A percentile compares a stretch with the other conserved stretches of the same genome.
Conservation (phyloP, 2,797 vertebrate species). For the Bradypodion pumilum region DNA sequence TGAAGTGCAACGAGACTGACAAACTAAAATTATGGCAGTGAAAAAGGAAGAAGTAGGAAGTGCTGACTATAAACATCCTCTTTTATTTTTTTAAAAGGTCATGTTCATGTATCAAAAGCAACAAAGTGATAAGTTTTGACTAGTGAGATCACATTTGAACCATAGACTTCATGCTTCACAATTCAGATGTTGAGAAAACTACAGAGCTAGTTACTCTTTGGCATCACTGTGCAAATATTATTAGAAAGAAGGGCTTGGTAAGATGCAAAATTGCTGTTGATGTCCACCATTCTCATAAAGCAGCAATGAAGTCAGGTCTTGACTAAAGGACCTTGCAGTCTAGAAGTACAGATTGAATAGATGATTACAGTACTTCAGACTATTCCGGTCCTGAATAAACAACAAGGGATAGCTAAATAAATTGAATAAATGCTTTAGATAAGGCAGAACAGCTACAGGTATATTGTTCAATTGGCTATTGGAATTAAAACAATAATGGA, state of each 20-base stretch:
- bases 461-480: neutral
- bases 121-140: neutral
- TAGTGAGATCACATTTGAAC: neutral
- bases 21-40: conserved; percentile 12
- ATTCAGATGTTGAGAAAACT: neutral
- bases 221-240: neutral
- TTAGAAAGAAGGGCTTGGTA: neutral
- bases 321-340: neutral
- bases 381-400: neutral
- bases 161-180: neutral
- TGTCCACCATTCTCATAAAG: neutral
- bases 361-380: too few relatives aligned
- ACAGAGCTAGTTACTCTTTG: neutral
- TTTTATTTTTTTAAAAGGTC: neutral
- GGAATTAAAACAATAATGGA: neutral
- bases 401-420: neutral
- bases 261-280: neutral
- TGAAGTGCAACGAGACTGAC: neutral
- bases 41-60: neutral
- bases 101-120: neutral
- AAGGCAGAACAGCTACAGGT: neutral
- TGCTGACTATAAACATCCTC: conserved; percentile 3
- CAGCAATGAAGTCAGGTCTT: neutral
- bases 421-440: neutral
- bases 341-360: neutral